Conservation (phyloP, 2,888 invertebrate genomes). For the Desoria tigrina region DNA sequence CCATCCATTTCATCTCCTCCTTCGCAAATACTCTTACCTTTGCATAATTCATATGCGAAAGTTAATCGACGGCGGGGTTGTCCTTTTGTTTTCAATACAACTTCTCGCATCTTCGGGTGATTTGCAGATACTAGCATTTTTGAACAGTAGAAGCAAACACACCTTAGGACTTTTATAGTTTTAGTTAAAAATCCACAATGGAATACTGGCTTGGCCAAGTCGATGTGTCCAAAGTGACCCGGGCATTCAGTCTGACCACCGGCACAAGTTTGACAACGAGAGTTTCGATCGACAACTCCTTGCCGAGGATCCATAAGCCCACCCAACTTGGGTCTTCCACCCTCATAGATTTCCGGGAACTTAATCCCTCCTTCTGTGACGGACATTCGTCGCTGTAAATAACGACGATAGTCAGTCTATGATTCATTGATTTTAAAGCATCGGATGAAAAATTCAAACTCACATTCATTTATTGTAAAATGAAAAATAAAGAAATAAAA, state of each 20-base stretch:
- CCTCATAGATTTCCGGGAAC: constrained; percentile 97
- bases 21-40: constrained; percentile 96
- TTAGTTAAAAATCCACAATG: constrained; percentile 98
- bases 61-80: constrained; percentile 91
- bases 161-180: constrained; percentile 94
- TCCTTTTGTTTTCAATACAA: constrained; percentile 93
- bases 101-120: constrained; percentile 89
- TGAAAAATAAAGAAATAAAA: too few species aligned
- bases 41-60: constrained; percentile 96
- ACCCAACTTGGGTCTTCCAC: constrained; percentile 94
- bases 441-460: too few species aligned
- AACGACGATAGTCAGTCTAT: too few species aligned
- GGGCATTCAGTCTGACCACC: constrained; percentile 98
- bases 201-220: constrained; percentile 96
- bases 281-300: constrained; percentile 90
- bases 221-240: constrained; percentile 98
- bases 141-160: constrained; percentile 98
- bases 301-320: constrained; percentile 99
- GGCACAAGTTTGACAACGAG: constrained; percentile 92
- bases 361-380: constrained; percentile 96
- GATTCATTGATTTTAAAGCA: too few species aligned
- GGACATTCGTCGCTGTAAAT: constrained; percentile 96
- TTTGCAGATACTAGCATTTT: constrained; percentile 90
- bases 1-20: constrained; percentile 98
- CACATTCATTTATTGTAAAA: too few species aligned